Percentiles rank a stretch among this genome's conserved stretches.
These are phyloP conservation scores for Kryptolebias marmoratus DNA, from an alignment of 2,113 vertebrate species.

Conservation along the genomic window DNA sequence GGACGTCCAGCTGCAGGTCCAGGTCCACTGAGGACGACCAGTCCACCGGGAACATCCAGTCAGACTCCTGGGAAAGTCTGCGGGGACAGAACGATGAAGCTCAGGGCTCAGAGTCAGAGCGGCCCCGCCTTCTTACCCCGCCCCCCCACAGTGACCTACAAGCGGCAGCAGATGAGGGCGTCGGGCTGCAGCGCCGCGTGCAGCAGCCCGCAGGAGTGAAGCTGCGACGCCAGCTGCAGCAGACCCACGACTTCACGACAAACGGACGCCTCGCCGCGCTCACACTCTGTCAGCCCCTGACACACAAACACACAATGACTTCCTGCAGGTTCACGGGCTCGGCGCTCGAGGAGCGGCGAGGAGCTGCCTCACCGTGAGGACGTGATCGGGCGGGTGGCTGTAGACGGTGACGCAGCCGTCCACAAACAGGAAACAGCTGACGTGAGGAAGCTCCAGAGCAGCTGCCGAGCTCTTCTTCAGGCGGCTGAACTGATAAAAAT, in stretches of 20 bases:
- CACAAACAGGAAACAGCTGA: conserved; percentile 53
- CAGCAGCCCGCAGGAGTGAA: conserved; percentile 85
- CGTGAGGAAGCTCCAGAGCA: not conserved
- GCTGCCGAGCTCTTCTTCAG: not conserved
- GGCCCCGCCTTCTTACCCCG: rapidly evolving
- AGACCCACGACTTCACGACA: conserved; percentile 29
- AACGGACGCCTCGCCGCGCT: not conserved
- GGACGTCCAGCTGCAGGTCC: conserved; percentile 66
- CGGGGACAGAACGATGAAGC: not conserved
- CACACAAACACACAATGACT: not conserved
- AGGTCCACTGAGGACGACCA: conserved; percentile 87
- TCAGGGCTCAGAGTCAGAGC: not conserved
- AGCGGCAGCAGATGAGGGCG: conserved; percentile 15
- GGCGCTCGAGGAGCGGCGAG: not conserved
- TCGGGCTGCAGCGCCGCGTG: conserved; percentile 83
- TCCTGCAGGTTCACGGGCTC: too few species aligned
- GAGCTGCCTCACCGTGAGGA: conserved; percentile 21
- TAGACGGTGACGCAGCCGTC: conserved; percentile 40
- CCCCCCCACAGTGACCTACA: not conserved
- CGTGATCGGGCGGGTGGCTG: not conserved
- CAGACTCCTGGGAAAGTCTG: not conserved
- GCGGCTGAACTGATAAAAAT: conserved; percentile 34
- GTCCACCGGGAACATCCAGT: conserved; percentile 69
- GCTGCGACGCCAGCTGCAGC: conserved; percentile 80
- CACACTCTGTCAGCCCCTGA: conserved; percentile 12